phyloP scores from a whole-genome alignment of 2,888 invertebrate species.

The Conus canariensis region DNA sequence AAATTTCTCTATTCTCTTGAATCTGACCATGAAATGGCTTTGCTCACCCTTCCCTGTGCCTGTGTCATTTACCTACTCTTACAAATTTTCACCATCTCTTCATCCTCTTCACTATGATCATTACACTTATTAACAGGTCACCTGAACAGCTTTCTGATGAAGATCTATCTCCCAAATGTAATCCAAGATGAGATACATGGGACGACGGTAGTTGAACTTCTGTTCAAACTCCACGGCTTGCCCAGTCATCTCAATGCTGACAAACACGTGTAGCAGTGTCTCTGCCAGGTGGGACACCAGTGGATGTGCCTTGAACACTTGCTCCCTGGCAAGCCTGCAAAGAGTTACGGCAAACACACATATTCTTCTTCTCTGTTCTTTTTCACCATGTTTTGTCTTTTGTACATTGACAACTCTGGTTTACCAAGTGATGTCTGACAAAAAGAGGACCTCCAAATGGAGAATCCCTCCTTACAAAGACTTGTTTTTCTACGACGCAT shows the following conservation, averaged over 20 bases:
- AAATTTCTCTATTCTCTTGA: no score
- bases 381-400: not conserved
- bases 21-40: no score
- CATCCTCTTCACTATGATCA: no score
- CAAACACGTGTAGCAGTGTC: conserved; percentile 92
- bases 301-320: conserved; percentile 87
- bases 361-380: not conserved
- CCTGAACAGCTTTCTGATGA: conserved; percentile 88
- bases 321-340: conserved; percentile 79
- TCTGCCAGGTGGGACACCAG: conserved; percentile 85
- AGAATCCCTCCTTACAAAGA: no score
- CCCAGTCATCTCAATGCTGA: conserved; percentile 98
- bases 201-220: conserved; percentile 96
- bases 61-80: no score
- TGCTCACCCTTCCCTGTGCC: no score
- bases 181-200: conserved; percentile 96
- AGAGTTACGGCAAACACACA: not conserved
- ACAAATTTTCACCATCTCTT: no score
- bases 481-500: no score
- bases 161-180: conserved; percentile 92
- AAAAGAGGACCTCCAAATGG: no score
- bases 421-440: no score
- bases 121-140: conserved; percentile 48
- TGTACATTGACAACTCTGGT: not conserved
- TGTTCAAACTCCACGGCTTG: conserved; percentile 97